phyloP scores from a whole-genome alignment of 1,140 invertebrate genomes.

The Archivesica marissinica region DNA sequence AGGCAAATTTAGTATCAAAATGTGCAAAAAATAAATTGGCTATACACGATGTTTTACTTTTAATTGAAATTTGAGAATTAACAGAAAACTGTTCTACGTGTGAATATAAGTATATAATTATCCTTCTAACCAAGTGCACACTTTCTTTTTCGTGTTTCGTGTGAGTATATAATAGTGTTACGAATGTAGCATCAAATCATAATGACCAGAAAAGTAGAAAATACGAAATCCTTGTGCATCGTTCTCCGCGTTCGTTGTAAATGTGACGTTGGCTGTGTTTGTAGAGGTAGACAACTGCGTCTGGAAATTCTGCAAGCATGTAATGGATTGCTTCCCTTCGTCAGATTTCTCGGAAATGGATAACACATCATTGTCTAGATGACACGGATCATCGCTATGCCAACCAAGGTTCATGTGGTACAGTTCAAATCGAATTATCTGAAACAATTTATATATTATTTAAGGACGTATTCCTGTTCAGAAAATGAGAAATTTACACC shows the following conservation, averaged over 20 bases:
- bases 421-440: slow-evolving; percentile 75
- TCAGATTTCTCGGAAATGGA: slow-evolving; percentile 13
- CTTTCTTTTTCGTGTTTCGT: no score
- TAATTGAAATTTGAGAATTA: no score
- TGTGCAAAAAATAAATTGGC: no score
- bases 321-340: slow-evolving; percentile 16
- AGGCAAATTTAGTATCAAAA: no score
- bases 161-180: no score
- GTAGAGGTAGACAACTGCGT: slow-evolving; percentile 42
- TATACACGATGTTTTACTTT: no score
- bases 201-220: slow-evolving; percentile 70
- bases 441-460: neutral
- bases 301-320: slow-evolving; percentile 21
- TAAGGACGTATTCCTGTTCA: neutral
- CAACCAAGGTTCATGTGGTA: slow-evolving; percentile 75
- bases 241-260: slow-evolving; percentile 67
- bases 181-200: no score
- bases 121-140: no score
- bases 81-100: no score
- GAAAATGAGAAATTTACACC: no score
- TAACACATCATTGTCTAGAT: slow-evolving; percentile 63
- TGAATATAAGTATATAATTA: no score
- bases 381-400: slow-evolving; percentile 65
- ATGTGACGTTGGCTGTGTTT: slow-evolving; percentile 67
- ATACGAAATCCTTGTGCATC: slow-evolving; percentile 75